These are phyloP conservation scores for Drusus annulatus DNA, from an alignment of 1,140 invertebrate genomes.

Conservation along the genomic window DNA sequence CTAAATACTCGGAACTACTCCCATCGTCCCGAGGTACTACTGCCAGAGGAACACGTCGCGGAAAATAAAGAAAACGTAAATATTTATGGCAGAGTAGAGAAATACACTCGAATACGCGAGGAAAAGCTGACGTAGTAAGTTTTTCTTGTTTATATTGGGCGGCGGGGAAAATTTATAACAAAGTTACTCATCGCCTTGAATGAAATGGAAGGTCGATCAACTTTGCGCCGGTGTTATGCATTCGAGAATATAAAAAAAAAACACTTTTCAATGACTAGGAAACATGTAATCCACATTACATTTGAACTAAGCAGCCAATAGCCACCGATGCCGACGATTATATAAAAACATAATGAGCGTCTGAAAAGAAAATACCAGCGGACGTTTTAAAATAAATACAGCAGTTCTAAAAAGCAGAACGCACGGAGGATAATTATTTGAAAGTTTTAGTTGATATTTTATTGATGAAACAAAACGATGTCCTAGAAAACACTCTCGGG, in stretches of 20 bases:
- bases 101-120: constrained; percentile 25
- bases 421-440: too few species aligned
- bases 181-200: constrained; percentile 33
- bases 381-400: too few species aligned
- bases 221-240: constrained; percentile 9
- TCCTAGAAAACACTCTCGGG: too few species aligned
- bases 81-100: constrained; percentile 23
- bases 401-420: too few species aligned
- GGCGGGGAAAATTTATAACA: constrained; percentile 31
- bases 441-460: too few species aligned
- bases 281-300: constrained; percentile 17
- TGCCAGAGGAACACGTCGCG: not conserved
- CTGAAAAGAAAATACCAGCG: constrained; percentile 4
- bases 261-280: constrained; percentile 17
- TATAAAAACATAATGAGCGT: not conserved
- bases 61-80: constrained; percentile 38
- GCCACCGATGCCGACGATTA: not conserved
- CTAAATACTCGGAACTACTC: constrained; percentile 39
- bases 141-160: constrained; percentile 12
- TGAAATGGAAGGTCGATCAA: constrained; percentile 39
- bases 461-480: too few species aligned
- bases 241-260: constrained; percentile 24
- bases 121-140: constrained; percentile 32
- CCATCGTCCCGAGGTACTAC: not conserved
- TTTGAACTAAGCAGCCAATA: not conserved